Base-by-base conservation (phyloP, 2,888 invertebrate genomes). In the Brachypterus glaber region DNA sequence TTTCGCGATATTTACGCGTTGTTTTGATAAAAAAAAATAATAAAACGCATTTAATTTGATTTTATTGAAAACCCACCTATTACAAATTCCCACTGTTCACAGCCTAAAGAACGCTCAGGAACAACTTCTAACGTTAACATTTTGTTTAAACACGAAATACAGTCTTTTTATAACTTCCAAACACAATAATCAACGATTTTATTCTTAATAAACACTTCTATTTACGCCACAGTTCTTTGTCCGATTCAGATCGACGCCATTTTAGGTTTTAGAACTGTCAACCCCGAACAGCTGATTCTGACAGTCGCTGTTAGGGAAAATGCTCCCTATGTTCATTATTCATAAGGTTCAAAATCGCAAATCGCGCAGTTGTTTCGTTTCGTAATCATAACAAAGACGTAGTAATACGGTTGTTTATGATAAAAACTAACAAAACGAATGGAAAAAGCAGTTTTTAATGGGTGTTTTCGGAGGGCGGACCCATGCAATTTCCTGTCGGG, bases 81-180 rank as follows among this genome's bases (percentile, higher is more conserved):
- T 67, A 90, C 81, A 71, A 96, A 93, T 74, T 96, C 93, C 93
- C 95, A 95, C 75, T 90, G 85, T 70, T 95, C 93, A 69, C 91
- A 90, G 70, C 93, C 90, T 63, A 96, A 77, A 59, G 90, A 90
- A 61, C 87, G 80, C 72, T 95, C 95, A 55, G 95, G 95, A 65
- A 90, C 79, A 60, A 96, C 88, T 76, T 96, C 95, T 66, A 96
- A 78, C 70, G 93, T 92, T 72, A 96, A 77, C 95, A 96, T 96
- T 68, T 61, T 74, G 66, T 45, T 43, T 30, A 41, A 44, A 37
- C 35, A 33, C 30, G 32, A 27, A 27, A 35, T 41, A 37, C 40
- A 40, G 30, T 40, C 33, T 33, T 11, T 26, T 35, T 34, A 40
- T 39, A 12, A 31, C 17, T 31, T 9, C 12, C 15, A 13, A 31